A percentile compares a stretch with the other conserved stretches of the same genome.
Conservation (phyloP, 2,797 vertebrate genomes). For the Benthosema pterotum region DNA sequence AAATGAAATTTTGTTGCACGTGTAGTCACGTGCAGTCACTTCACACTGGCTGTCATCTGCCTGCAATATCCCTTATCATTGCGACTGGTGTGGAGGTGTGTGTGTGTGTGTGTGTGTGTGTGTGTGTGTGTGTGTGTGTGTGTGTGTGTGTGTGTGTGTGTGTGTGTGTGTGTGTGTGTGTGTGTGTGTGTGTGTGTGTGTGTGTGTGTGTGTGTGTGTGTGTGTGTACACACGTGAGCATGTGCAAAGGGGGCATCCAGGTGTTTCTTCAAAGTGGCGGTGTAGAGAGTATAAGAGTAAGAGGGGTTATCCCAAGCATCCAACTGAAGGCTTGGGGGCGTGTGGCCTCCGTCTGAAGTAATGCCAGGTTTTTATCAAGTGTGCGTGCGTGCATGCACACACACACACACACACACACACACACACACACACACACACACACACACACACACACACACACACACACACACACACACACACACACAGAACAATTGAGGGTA, state of each 20-base stretch:
- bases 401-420: constrained; percentile 16
- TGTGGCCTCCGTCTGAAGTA: constrained; percentile 55
- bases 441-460: not conserved
- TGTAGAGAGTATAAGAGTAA: constrained; percentile 32
- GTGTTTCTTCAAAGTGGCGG: constrained; percentile 76
- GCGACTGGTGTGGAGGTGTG: constrained; percentile 27
- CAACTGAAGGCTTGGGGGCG: constrained; percentile 35
- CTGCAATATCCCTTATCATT: constrained; percentile 66
- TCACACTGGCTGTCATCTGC: constrained; percentile 54
- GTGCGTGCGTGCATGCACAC: constrained; percentile 11
- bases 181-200: constrained; percentile 4
- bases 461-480: constrained; percentile 1
- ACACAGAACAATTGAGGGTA: not conserved
- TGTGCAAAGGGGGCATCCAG: constrained; percentile 38
- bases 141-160: not conserved
- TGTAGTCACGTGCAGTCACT: constrained; percentile 48
- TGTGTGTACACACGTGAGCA: constrained; percentile 6
- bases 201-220: not conserved
- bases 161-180: not conserved
- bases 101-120: not conserved
- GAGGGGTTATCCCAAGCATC: constrained; percentile 47
- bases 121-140: not conserved
- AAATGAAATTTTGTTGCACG: constrained; percentile 39
- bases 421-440: constrained; percentile 8
- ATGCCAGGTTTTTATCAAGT: constrained; percentile 56